Conservation (phyloP, 2,888 invertebrate species). For the Orthonevra nobilis region DNA sequence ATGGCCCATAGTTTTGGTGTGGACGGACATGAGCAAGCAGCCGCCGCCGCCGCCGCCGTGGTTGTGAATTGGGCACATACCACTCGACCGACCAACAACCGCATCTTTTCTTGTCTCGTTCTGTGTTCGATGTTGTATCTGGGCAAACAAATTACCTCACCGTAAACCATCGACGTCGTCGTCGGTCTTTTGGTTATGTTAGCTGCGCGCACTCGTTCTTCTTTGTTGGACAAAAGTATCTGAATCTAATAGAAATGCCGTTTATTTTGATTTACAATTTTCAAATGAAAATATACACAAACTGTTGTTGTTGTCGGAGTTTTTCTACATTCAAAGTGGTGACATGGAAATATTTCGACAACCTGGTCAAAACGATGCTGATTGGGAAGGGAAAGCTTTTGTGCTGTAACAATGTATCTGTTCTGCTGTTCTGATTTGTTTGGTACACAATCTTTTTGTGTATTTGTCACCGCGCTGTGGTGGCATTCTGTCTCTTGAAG, state of each 20-base stretch:
- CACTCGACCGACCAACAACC: slow-evolving; percentile 51
- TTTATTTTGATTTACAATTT: slow-evolving; percentile 59
- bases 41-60: slow-evolving; percentile 2
- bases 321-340: slow-evolving; percentile 4
- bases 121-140: slow-evolving; percentile 39
- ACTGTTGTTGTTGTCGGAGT: slow-evolving; percentile 4
- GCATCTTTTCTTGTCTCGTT: slow-evolving; percentile 37
- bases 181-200: background rate
- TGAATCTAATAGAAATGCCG: slow-evolving; percentile 42
- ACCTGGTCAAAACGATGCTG: slow-evolving; percentile 12
- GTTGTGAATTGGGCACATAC: slow-evolving; percentile 52
- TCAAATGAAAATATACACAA: slow-evolving; percentile 29
- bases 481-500: too few relatives aligned
- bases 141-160: slow-evolving; percentile 66
- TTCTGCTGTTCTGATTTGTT: slow-evolving; percentile 43
- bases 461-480: too few relatives aligned
- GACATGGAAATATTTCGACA: slow-evolving; percentile 1
- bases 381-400: slow-evolving; percentile 35
- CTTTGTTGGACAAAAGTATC: slow-evolving; percentile 33
- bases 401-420: slow-evolving; percentile 41
- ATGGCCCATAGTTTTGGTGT: slow-evolving; percentile 27
- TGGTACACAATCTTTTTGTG: too few relatives aligned
- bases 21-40: background rate
- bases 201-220: slow-evolving; percentile 8
- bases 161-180: slow-evolving; percentile 30